Base-by-base conservation (phyloP, 37 sponge, comb jelly and placozoan species). In the Beroe ovata region DNA sequence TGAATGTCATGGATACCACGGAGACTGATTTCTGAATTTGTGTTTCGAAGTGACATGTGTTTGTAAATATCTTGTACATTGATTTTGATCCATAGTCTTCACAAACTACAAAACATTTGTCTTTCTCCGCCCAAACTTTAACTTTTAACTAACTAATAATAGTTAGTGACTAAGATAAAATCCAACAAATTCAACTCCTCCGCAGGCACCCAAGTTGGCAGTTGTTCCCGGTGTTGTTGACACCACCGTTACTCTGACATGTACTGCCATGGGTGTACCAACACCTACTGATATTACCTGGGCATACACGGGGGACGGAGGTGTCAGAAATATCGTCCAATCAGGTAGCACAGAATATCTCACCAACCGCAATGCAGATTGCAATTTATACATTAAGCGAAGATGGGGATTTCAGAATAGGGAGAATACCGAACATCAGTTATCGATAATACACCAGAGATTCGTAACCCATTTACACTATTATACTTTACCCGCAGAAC, bases 181-280 rank as follows among this genome's bases (percentile, higher is more conserved):
- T 62, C 29, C 8, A 14, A 6, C 8, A 28, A 3, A 4, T 25
- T 3, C 21, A 14, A 35, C 19, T 21, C 32, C 32, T 69, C 36
- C 19, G 26, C 71, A 69, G 71, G 71, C 38, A 3, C 38, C 71
- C 20, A 62, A 62, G 25, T 28, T 35, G 1, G 20, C 20, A 34
- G 4, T 38, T 29, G 71, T 69, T 25, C 38, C 71, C 1, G 71
- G 71, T 8, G 38, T 36, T 11, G 71, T 69, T 8, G 38, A 21
- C 6, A 33, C 36, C 38, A 35, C 38, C 1, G 38, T 14, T 69
- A 29, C 26, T 4, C 71, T 69, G 36, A 35, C 20, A 1, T 69
- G 71, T 69, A 34, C 38, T 14, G 71, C 71, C 4, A 69, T 38
- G 6, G 71, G 71, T 19, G 38, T 36, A 6, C 71, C 71, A 8